These are phyloP conservation scores for Noctua janthe DNA, from an alignment of 2,888 invertebrate genomes.

Conservation along the genomic window DNA sequence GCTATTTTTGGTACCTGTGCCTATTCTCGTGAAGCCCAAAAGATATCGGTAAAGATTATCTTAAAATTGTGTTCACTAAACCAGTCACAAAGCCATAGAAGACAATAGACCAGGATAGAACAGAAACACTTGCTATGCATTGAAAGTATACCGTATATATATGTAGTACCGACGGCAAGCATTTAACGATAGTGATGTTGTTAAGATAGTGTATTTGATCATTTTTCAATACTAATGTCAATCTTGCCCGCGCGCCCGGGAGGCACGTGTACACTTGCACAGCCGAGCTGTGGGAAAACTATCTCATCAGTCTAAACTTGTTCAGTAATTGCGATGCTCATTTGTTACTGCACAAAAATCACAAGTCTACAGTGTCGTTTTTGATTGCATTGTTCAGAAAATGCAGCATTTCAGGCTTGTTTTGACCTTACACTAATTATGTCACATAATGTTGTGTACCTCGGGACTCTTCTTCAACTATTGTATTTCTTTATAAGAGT, in stretches of 20 bases:
- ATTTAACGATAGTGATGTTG: not conserved
- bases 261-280: not conserved
- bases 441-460: not conserved
- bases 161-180: not conserved
- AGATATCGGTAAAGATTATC: not conserved
- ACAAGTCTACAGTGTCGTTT: not conserved
- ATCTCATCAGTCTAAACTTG: not conserved
- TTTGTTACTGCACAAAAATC: not conserved
- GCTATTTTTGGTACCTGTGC: not conserved
- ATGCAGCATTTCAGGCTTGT: not conserved
- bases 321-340: not conserved
- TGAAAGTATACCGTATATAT: not conserved
- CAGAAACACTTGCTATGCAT: not conserved
- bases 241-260: too few species aligned
- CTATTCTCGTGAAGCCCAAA: not conserved
- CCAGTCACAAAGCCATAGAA: not conserved
- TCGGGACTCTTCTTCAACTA: not conserved
- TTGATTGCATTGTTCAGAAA: not conserved
- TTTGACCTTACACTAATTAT: not conserved
- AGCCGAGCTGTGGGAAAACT: not conserved
- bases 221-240: not conserved
- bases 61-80: not conserved
- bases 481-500: not conserved
- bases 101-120: not conserved
- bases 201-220: not conserved